phyloP scores from a whole-genome alignment of 2,797 vertebrate species.

The Mastacembelus armatus region DNA sequence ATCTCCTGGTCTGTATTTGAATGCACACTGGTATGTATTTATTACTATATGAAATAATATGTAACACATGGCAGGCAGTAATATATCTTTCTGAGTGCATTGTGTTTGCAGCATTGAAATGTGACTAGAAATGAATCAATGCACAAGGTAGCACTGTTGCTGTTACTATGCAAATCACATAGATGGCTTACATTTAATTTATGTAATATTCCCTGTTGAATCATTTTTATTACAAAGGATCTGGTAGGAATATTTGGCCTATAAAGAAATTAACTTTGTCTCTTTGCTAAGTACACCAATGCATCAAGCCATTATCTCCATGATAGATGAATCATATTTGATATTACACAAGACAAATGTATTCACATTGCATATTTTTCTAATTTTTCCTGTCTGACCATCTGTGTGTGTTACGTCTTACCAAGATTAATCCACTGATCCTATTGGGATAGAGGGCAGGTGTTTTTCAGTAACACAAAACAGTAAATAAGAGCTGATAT shows the following conservation, averaged over 20 bases:
- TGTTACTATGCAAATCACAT: conserved; percentile 83
- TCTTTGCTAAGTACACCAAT: conserved; percentile 87
- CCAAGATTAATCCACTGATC: conserved; percentile 94
- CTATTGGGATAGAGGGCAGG: conserved; percentile 88
- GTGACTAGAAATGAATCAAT: conserved; percentile 75
- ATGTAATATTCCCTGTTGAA: conserved; percentile 84
- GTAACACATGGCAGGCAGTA: conserved; percentile 47
- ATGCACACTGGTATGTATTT: conserved; percentile 37
- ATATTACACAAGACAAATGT: conserved; percentile 90
- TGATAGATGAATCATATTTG: conserved; percentile 89
- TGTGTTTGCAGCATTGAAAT: conserved; percentile 67
- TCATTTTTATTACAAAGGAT: conserved; percentile 83
- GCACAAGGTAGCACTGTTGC: conserved; percentile 72
- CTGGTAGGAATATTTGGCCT: conserved; percentile 84
- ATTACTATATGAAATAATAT: conserved; percentile 55
- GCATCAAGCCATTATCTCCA: conserved; percentile 90
- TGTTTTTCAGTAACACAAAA: conserved; percentile 84
- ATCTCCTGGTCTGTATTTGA: conserved; percentile 25
- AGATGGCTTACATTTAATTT: conserved; percentile 85
- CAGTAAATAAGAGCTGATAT: conserved; percentile 88
- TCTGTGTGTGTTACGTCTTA: conserved; percentile 91
- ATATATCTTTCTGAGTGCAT: conserved; percentile 54
- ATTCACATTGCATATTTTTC: conserved; percentile 95
- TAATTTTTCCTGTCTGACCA: conserved; percentile 95
- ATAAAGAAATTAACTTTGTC: conserved; percentile 90